phyloP scores from a whole-genome alignment of 2,113 vertebrate species.

The Pomatostomus ruficeps region DNA sequence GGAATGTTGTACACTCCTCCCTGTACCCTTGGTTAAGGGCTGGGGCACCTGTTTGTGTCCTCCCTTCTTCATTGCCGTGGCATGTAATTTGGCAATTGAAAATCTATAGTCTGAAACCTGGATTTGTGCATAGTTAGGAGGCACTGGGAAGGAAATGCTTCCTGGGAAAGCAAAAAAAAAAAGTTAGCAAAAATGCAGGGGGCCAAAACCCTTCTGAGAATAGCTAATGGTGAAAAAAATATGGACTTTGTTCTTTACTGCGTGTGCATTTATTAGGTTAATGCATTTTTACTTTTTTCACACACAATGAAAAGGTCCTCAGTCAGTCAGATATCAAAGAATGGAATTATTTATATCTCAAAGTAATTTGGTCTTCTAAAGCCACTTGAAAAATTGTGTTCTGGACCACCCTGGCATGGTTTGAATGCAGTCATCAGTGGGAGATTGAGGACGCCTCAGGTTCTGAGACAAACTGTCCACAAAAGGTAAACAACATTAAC shows the following conservation, averaged over 20 bases:
- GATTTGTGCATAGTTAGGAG: background rate
- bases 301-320: background rate
- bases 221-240: background rate
- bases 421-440: background rate
- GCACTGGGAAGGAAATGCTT: background rate
- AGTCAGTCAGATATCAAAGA: background rate
- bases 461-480: background rate
- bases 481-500: background rate
- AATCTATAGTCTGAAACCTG: background rate
- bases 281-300: background rate
- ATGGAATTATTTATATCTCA: background rate
- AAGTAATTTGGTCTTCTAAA: background rate
- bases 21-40: background rate
- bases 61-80: background rate
- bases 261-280: background rate
- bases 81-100: background rate
- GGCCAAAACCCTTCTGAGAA: background rate
- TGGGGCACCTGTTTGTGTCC: background rate
- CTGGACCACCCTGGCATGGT: background rate
- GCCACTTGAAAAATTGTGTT: background rate
- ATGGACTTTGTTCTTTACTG: background rate
- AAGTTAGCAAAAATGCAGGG: fast-evolving
- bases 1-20: slow-evolving; percentile 46
- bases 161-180: background rate
- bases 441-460: background rate